Base-by-base conservation (phyloP, 2,113 vertebrate species). In the Apteryx owenii region DNA sequence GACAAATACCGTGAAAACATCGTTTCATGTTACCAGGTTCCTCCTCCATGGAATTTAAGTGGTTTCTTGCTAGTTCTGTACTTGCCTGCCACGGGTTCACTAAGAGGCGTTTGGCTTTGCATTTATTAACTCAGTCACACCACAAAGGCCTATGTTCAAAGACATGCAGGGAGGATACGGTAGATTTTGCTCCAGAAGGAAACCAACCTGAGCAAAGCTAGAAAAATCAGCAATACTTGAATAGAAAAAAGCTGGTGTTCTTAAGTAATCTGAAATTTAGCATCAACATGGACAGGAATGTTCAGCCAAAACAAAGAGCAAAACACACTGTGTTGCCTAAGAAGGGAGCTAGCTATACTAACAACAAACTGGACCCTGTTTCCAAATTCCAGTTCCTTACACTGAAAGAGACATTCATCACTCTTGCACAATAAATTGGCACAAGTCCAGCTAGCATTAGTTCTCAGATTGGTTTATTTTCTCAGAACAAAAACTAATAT, bases 381-480 rank as follows among this genome's bases (percentile, higher is more conserved):
- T 46, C 89, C 85, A 85, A 88, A 96, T 71, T 84, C 54, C 79
- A 91, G 38, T 70, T 86, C 72, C 50, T 51, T 82, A 40, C 62
- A 44, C 46, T 26, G 26, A 42, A 10, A 73, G 21, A 48, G 23
- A 56, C 64, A 65, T 79, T 36, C 82, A 89, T 31, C 53, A 80
- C 50, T 85, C 83, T 88, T 88, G 62, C 85, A 95, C 89, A 97
- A 95, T 58, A 42, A 90, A 88, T 1, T 54, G 79, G 71, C 56
- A 75, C 54, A 48, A 68, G 70, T 60, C 71, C 73, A 88, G 75
- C 93, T 61, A 93, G 73, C 8, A n/a, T 76, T 64, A 73, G n/a
- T 23, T 68, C 72, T 84, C 64, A 95, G 61, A 33, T 62, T 94
- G 56, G 77, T 98, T 98, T 98, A 95, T 96, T 97, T 97, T 81